A percentile compares a stretch with the other conserved stretches of the same genome.
Evolutionary conservation across 2,888 invertebrate species (phyloP).

Genomic region (Capitulum mitella): DNA sequence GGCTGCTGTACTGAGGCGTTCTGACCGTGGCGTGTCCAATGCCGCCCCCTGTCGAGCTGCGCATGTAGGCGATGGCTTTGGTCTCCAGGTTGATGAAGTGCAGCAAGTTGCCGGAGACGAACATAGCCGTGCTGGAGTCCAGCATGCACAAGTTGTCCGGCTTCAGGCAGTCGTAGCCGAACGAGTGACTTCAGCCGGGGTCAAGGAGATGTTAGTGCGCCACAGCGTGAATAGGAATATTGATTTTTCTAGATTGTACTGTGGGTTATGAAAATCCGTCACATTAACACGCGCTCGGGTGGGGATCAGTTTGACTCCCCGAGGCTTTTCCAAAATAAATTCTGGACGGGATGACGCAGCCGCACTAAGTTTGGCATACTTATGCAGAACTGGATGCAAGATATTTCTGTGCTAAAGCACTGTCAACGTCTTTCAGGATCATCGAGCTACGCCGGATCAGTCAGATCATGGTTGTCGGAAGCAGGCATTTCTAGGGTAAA

Average conservation of each 20-base stretch:
- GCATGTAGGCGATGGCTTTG: constrained; percentile 58
- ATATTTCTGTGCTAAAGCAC: too few relatives aligned
- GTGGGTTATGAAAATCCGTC: neutral
- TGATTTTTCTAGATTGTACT: too few relatives aligned
- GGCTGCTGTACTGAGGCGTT: too few relatives aligned
- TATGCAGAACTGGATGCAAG: too few relatives aligned
- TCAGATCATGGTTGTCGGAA: too few relatives aligned
- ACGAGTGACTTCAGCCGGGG: constrained; percentile 59
- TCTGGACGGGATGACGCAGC: neutral
- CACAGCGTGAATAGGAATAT: too few relatives aligned
- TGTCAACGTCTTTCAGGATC: too few relatives aligned
- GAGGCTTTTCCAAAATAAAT: too few relatives aligned
- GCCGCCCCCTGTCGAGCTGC: constrained; percentile 68
- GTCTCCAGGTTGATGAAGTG: constrained; percentile 64
- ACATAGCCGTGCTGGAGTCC: constrained; percentile 65
- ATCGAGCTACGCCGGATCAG: too few relatives aligned
- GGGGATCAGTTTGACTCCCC: neutral
- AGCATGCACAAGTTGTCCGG: constrained; percentile 70
- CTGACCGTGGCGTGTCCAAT: constrained; percentile 70
- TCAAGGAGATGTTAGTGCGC: neutral
- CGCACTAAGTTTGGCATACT: neutral
- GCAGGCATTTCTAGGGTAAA: too few relatives aligned
- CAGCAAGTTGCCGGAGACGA: constrained; percentile 72
- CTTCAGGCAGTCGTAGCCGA: constrained; percentile 74
- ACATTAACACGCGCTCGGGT: neutral